Base-by-base conservation (phyloP, 2,113 vertebrate species). In the Silurus asotus region DNA sequence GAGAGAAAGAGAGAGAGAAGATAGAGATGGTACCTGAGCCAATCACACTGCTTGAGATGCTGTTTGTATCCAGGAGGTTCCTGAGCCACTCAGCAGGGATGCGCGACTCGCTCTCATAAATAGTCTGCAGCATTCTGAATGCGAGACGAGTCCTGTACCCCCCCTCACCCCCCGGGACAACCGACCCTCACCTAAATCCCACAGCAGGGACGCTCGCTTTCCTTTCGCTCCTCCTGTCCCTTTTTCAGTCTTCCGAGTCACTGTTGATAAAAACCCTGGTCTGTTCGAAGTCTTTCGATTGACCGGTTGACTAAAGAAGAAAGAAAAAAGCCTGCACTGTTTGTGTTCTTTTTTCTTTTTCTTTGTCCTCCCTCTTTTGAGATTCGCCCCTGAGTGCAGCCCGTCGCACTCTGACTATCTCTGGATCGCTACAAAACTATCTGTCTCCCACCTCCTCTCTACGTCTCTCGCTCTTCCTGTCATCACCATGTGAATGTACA, bases 51-150 rank as follows among this genome's bases (percentile, higher is more conserved):
- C 61, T 86, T 64, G 85, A 76, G 37, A 87, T 74, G 86, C 62
- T 51, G 62, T 82, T 84, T 28, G 89, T 65, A 83, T 90, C 89
- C 86, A 88, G 78, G 64, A 85, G 77, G 74, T 87, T 89, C 84
- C 89, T 85, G 69, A 88, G 86, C 89, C 89, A 90, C 81, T 90
- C 89, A 8, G 84, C 84, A 19, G 81, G 86, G 89, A 90, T 89
- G 88, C 89, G 88, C 19, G 87, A 64, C 69, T 90, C 89, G 49
- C 84, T 83, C 78, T 90, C 89, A 65, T 89, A 90, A 82, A 90
- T 90, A 82, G 88, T 90, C 86, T 90, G 89, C 88, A 90, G 88
- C 89, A 90, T 90, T 51, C 84, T 82, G 8, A 62, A 45, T 23
- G 48, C 70, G 74, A 74, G 75, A 48, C 83, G 72, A 65, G 65